Percentiles rank a stretch among this genome's conserved stretches.
Evolutionary conservation across 37 sponge, comb jelly and placozoan species (phyloP).

Genomic region (Aplysina aerophoba): DNA sequence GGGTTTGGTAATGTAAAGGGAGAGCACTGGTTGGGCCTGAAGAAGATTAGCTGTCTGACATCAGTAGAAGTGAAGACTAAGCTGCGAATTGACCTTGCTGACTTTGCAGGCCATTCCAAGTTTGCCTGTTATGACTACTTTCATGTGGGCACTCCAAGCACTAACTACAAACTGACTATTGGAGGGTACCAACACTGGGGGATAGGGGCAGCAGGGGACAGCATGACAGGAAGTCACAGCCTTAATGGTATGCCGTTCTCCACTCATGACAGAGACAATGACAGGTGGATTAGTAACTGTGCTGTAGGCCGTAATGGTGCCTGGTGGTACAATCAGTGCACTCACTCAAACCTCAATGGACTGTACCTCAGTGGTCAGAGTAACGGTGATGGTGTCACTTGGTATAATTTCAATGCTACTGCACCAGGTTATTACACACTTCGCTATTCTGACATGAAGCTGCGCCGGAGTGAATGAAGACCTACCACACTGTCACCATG

Average conservation of each 20-base stretch:
- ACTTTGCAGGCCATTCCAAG: too few relatives aligned
- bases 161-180: not conserved
- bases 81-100: slow-evolving; percentile 4
- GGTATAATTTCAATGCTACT: too few relatives aligned
- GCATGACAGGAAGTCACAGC: too few relatives aligned
- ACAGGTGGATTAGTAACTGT: not conserved
- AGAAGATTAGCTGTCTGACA: slow-evolving; percentile 24
- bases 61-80: not conserved
- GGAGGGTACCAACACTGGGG: not conserved
- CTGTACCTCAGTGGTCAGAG: not conserved
- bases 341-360: not conserved
- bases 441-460: too few relatives aligned
- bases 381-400: too few relatives aligned
- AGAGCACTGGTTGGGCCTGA: slow-evolving; percentile 20
- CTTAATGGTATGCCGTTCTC: slow-evolving; percentile 16
- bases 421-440: too few relatives aligned
- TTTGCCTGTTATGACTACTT: not conserved
- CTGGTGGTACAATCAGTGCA: slow-evolving; percentile 22
- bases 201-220: too few relatives aligned
- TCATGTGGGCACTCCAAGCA: slow-evolving; percentile 1
- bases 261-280: slow-evolving; percentile 28
- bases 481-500: too few relatives aligned
- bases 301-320: slow-evolving; percentile 1
- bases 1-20: slow-evolving; percentile 31
- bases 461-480: too few relatives aligned